Base-by-base conservation (phyloP, 2,797 vertebrate species). In the Hoplostethus mediterraneus region DNA sequence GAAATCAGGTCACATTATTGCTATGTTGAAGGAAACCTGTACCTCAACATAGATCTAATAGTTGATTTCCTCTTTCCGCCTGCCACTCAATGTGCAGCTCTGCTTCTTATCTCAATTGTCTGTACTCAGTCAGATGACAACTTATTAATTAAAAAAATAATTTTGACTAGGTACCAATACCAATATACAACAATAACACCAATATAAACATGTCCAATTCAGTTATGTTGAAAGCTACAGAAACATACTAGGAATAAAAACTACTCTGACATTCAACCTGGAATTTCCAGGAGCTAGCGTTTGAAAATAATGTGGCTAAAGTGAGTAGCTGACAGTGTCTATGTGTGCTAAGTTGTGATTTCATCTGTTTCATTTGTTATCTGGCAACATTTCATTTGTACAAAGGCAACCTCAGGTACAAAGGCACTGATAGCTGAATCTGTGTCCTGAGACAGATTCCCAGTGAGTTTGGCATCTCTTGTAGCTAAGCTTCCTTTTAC, bases 1-100 rank as follows among this genome's bases (percentile, higher is more conserved):
- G 55, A 70, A 80, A 85, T 85, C 84, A 63, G 90, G 84, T 89
- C 81, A 83, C 65, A 77, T 79, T 71, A 81, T 76, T 61, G 69
- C 75, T 55, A 36, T 51, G 57, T 59, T 61, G 30, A 64, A 82
- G 54, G 57, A 33, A 51, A 88, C 78, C 82, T 87, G 80, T 80
- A 72, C 73, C 63, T 79, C 60, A 13, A 54, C 55, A 45, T 56
- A 60, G 7, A 81, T 79, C 21, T 77, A 77, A 79, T 67, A 49
- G 69, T 47, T 59, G 44, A 33, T 53, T 80, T 60, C 45, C 49
- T 73, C 64, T 63, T 48, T 21, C 62, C 44, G 30, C 10, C 42
- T 58, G 55, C 54, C 53, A 30, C 59, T 77, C 53, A 14, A 6
- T 11, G 28, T 52, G 53, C 60, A 9, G 67, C 75, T 57, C 25